Conservation (phyloP, 2,888 invertebrate genomes). For the Meta bourneti region DNA sequence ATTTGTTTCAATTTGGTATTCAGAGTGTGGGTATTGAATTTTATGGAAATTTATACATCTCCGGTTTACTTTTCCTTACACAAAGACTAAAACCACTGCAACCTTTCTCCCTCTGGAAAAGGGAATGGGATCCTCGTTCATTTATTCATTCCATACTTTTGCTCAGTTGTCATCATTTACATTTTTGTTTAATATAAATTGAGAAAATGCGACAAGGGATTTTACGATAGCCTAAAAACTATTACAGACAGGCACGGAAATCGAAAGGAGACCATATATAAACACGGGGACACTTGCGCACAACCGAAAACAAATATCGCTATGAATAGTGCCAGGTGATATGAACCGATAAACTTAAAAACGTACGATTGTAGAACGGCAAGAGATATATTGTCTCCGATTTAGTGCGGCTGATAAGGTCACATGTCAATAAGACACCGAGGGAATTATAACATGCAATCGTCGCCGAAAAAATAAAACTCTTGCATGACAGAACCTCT, state of each 20-base stretch:
- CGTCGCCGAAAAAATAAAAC: slow-evolving; percentile 12
- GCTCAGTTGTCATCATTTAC: too few species aligned
- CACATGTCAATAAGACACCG: not conserved
- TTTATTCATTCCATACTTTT: too few species aligned
- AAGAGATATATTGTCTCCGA: not conserved
- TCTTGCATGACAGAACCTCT: slow-evolving; percentile 4
- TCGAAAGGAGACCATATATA: not conserved
- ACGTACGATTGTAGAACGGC: not conserved
- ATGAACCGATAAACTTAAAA: not conserved
- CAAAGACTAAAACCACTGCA: too few species aligned
- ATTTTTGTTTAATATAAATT: too few species aligned
- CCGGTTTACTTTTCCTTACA: too few species aligned
- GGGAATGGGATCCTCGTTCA: too few species aligned
- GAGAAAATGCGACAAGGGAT: too few species aligned
- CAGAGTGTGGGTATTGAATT: too few species aligned
- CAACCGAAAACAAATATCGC: not conserved
- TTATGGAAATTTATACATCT: too few species aligned
- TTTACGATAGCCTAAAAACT: too few species aligned
- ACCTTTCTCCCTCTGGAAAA: too few species aligned
- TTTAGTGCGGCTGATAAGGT: not conserved
- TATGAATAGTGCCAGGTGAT: not conserved
- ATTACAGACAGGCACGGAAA: not conserved
- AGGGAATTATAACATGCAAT: slow-evolving; percentile 19
- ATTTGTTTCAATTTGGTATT: too few species aligned
- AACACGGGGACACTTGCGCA: not conserved